These are phyloP conservation scores for Frankliniella intonsa DNA, from an alignment of 2,888 invertebrate species.

Conservation along the genomic window DNA sequence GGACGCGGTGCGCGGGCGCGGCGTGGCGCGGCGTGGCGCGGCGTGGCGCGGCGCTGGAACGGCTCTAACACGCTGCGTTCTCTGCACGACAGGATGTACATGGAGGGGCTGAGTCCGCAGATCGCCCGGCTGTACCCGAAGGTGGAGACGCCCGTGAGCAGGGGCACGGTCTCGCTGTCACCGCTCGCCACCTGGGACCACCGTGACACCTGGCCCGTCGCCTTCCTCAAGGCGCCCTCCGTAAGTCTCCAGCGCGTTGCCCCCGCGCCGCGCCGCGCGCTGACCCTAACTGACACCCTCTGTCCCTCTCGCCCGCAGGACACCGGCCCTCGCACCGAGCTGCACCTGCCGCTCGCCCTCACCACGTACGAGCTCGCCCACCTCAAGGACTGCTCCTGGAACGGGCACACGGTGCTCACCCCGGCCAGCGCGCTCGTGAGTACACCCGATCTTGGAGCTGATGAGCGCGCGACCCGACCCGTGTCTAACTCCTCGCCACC, in stretches of 20 bases:
- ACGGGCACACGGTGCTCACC: not conserved
- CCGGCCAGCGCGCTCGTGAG: not conserved
- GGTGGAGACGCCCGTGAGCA: conserved; percentile 52
- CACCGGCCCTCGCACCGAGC: not conserved
- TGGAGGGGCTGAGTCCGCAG: conserved; percentile 51
- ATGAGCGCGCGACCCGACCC: no score
- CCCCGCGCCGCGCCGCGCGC: no score
- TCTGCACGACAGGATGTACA: conserved; percentile 50
- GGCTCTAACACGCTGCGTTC: not conserved
- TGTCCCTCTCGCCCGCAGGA: not conserved
- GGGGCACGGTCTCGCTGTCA: conserved; percentile 54
- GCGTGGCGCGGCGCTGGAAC: no score
- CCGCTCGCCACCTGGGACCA: conserved; percentile 57
- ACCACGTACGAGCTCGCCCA: not conserved
- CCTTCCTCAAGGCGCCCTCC: conserved; percentile 6
- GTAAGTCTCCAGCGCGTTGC: not conserved
- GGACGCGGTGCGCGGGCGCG: not conserved
- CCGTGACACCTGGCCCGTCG: conserved; percentile 50
- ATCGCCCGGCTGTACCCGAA: conserved; percentile 50
- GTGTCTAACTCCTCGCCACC: not conserved
- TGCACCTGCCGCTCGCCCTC: not conserved
- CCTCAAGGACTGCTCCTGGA: not conserved
- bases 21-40: not conserved
- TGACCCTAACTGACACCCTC: not conserved
- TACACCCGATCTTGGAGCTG: not conserved